Evolutionary conservation across 2,888 invertebrate species (phyloP).

Genomic region (Tinea semifulvella): DNA sequence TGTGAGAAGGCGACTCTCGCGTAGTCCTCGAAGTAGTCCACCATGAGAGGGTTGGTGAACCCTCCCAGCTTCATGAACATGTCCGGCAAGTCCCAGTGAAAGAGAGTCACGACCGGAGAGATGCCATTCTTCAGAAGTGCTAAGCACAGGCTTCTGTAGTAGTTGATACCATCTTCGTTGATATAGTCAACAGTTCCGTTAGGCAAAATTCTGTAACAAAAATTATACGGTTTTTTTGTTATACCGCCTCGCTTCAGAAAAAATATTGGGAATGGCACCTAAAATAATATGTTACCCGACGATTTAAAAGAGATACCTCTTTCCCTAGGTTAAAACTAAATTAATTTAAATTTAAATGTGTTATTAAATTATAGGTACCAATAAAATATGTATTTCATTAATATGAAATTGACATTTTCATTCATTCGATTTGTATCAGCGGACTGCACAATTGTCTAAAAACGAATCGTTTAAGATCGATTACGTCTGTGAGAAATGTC

Average conservation of each 20-base stretch:
- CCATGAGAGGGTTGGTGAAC: constrained; percentile 59
- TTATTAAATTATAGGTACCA: no score
- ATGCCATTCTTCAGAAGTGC: constrained; percentile 72
- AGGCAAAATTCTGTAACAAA: constrained; percentile 69
- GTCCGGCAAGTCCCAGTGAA: constrained; percentile 70
- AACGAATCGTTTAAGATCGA: no score
- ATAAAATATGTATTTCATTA: no score
- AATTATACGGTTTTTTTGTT: background rate
- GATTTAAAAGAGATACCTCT: no score
- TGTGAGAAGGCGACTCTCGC: constrained; percentile 62
- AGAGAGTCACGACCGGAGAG: constrained; percentile 73
- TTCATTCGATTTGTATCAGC: no score
- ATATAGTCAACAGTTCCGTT: constrained; percentile 71
- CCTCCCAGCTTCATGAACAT: constrained; percentile 58
- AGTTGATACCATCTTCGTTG: constrained; percentile 74
- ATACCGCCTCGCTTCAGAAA: background rate
- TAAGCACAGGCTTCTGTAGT: constrained; percentile 79
- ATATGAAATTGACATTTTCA: no score
- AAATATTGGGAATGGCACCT: no score
- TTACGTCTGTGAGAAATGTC: no score
- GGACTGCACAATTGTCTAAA: no score
- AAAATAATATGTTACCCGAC: no score
- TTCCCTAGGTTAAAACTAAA: no score
- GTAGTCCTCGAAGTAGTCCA: constrained; percentile 63
- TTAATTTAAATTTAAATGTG: no score